Percentiles rank a stretch among this genome's conserved stretches.
Conservation (phyloP, 2,113 vertebrate genomes). For the Clupea harengus region DNA sequence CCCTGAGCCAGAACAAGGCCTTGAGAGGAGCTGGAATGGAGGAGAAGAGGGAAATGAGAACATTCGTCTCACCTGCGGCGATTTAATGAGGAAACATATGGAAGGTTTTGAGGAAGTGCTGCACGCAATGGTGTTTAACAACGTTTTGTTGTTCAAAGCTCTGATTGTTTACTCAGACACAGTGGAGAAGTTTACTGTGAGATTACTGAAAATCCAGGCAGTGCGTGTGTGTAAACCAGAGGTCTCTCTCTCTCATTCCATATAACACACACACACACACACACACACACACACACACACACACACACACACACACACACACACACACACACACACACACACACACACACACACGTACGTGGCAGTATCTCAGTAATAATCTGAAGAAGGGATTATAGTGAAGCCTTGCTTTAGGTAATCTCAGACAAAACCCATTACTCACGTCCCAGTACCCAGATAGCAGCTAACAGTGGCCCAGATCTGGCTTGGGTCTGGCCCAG, state of each 20-base stretch:
- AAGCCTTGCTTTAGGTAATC: constrained; percentile 41
- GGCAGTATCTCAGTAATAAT: constrained; percentile 27
- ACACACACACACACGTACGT: constrained; percentile 17
- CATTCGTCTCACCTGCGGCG: not conserved
- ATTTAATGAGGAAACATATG: not conserved
- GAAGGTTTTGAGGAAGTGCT: not conserved
- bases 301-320: constrained; percentile 12
- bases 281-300: not conserved
- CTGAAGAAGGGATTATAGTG: constrained; percentile 37
- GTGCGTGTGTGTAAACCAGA: constrained; percentile 37
- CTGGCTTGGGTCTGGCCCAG: not conserved
- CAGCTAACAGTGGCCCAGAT: not conserved
- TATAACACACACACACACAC: not conserved
- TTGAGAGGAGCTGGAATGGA: not conserved
- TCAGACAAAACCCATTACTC: constrained; percentile 37
- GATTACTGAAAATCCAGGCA: not conserved
- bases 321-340: not conserved
- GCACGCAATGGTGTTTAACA: not conserved
- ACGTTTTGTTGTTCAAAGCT: not conserved
- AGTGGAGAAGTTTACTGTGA: not conserved
- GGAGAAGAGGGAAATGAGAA: not conserved
- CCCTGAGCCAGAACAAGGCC: not conserved
- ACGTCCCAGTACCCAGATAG: constrained; percentile 14
- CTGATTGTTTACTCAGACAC: constrained; percentile 1
- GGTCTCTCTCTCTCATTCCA: constrained; percentile 41